Base-by-base conservation (phyloP, 2,797 vertebrate species). In the Mycteria americana region DNA sequence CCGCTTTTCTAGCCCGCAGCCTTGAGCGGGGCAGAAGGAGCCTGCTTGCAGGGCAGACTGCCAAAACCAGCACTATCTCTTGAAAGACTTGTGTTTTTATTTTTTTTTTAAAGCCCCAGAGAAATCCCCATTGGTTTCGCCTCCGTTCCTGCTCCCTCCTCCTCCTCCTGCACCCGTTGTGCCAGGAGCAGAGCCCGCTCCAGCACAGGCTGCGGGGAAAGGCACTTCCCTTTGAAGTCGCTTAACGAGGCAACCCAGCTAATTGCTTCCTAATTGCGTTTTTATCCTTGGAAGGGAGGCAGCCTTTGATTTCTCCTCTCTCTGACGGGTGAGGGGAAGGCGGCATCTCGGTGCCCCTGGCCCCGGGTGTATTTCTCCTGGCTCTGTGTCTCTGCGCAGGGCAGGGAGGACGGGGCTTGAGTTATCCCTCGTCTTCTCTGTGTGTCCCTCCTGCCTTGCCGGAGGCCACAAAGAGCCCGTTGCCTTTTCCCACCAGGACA, bases 251-350 rank as follows among this genome's bases (percentile, higher is more conserved):
- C 95, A 95, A 94, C 84, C 92, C 92, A 91, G 92, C 96, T 97
- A 97, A 97, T 97, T 97, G 95, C 97, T 97, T 97, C 93, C 89
- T 97, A 97, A 97, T 97, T 97, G 96, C 75, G 0, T 97, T 97
- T 96, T 93, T 91, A 85, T 96, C 95, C 95, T 97, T 95, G 91
- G 92, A 92, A 94, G n/a, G 73, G 93, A 97, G 73, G 83, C 94
- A 96, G 93, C 90, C 96, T 97, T 97, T 97, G 97, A 97, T 97
- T 97, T 97, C 82, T 94, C 79, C 69, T 95, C 90, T 86, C 78
- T 72, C n/a, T 10, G 12, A 88, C 3, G 59, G 88, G 91, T 77
- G 88, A 93, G 79, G 87, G 78, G 87, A 93, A 93, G 79, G 88
- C 92, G 85, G 65, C 27, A 23, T 69, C 91, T 92, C 6, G 3